Evolutionary conservation across 2,113 vertebrate species (phyloP).

Genomic region (Melanerpes aurifrons): DNA sequence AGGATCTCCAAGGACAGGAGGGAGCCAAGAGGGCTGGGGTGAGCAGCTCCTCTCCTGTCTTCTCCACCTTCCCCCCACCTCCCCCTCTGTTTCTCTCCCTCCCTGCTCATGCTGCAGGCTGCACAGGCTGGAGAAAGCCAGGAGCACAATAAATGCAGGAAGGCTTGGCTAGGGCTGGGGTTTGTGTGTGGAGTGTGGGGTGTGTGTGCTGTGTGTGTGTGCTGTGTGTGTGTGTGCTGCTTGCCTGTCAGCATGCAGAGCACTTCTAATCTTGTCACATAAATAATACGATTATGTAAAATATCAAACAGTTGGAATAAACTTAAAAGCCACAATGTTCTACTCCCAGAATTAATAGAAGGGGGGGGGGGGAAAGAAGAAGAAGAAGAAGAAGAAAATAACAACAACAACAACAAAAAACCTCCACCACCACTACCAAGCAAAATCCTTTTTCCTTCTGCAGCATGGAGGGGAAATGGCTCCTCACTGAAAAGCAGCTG

Average conservation of each 20-base stretch:
- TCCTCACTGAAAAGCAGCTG: neutral
- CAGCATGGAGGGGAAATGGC: neutral
- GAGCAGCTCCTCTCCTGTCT: neutral
- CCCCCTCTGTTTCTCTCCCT: neutral
- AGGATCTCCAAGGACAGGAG: neutral
- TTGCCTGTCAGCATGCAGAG: constrained; percentile 65
- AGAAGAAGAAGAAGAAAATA: no score
- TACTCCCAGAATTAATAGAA: constrained; percentile 54
- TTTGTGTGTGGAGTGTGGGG: neutral
- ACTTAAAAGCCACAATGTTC: constrained; percentile 68
- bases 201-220: no score
- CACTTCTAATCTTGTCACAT: constrained; percentile 72
- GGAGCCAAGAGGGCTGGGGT: neutral
- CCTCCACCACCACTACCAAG: neutral
- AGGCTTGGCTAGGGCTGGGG: constrained; percentile 49
- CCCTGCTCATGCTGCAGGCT: neutral
- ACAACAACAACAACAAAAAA: neutral
- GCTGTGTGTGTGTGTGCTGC: neutral
- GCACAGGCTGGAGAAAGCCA: constrained; percentile 42
- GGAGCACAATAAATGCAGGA: constrained; percentile 52
- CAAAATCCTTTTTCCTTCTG: constrained; percentile 7
- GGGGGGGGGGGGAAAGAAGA: no score
- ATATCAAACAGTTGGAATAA: constrained; percentile 72
- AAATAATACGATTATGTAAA: constrained; percentile 73
- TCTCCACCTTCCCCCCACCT: neutral